Conservation (phyloP, 2,113 vertebrate species). For the Emydocephalus ijimae region DNA sequence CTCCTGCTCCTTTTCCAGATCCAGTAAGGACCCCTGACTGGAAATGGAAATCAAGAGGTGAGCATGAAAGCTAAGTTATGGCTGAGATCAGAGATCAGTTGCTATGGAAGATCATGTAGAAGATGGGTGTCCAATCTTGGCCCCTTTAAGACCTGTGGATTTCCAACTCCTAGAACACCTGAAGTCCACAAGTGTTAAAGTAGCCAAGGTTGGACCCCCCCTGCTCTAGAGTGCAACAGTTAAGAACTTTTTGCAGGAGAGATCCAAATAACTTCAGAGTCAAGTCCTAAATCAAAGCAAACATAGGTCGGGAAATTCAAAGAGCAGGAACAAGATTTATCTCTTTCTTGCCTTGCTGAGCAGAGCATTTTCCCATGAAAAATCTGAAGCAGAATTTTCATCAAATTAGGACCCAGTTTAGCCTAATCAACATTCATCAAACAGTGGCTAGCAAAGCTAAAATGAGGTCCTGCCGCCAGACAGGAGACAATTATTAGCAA, state of each 20-base stretch:
- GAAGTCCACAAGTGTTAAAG: background rate
- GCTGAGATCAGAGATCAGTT: background rate
- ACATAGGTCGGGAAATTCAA: background rate
- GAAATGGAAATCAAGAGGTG: background rate
- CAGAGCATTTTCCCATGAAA: background rate
- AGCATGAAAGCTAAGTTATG: background rate
- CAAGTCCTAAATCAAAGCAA: background rate
- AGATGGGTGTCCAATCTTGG: background rate
- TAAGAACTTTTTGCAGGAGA: background rate
- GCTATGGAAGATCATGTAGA: background rate
- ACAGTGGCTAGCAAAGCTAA: slow-evolving; percentile 6
- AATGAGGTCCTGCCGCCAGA: background rate
- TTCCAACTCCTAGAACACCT: background rate
- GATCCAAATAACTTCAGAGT: slow-evolving; percentile 11
- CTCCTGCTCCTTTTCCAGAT: background rate
- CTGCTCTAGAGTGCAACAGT: background rate
- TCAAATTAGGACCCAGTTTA: background rate
- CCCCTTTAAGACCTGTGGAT: background rate
- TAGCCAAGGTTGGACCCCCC: background rate
- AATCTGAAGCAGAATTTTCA: background rate
- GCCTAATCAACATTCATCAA: background rate
- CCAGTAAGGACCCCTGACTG: background rate
- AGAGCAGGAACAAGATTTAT: background rate
- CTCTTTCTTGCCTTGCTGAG: background rate
- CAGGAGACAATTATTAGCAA: background rate